phyloP scores from a whole-genome alignment of 2,797 vertebrate species.

The Parauchenoglanis ngamensis region DNA sequence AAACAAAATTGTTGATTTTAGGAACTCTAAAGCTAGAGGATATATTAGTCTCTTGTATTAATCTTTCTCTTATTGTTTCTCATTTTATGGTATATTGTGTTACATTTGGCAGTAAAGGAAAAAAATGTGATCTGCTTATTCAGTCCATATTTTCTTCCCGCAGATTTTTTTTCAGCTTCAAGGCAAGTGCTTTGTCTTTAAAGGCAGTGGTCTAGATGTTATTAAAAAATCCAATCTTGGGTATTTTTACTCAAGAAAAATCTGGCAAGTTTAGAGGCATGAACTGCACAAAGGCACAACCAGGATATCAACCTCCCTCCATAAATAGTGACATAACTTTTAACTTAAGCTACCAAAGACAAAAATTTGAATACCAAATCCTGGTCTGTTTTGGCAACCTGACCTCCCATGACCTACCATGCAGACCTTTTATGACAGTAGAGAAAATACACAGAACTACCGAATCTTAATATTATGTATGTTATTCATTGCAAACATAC shows the following conservation, averaged over 20 bases:
- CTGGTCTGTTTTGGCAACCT: not conserved
- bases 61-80: not conserved
- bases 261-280: not conserved
- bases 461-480: not conserved
- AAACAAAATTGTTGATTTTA: not conserved
- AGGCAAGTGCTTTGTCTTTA: not conserved
- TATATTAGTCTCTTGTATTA: not conserved
- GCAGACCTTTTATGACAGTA: not conserved
- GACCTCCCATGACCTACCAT: not conserved
- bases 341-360: not conserved
- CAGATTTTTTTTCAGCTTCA: not conserved
- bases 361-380: not conserved
- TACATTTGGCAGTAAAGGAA: not conserved
- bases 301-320: not conserved
- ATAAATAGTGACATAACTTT: not conserved
- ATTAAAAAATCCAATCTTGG: not conserved
- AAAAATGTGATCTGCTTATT: not conserved
- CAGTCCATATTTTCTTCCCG: not conserved
- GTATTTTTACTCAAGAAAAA: not conserved
- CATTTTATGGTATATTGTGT: not conserved
- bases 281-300: not conserved
- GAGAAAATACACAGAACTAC: not conserved
- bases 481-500: not conserved
- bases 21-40: not conserved
- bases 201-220: not conserved